These are phyloP conservation scores for Hoplias malabaricus DNA, from an alignment of 2,113 vertebrate genomes.

Conservation along the genomic window DNA sequence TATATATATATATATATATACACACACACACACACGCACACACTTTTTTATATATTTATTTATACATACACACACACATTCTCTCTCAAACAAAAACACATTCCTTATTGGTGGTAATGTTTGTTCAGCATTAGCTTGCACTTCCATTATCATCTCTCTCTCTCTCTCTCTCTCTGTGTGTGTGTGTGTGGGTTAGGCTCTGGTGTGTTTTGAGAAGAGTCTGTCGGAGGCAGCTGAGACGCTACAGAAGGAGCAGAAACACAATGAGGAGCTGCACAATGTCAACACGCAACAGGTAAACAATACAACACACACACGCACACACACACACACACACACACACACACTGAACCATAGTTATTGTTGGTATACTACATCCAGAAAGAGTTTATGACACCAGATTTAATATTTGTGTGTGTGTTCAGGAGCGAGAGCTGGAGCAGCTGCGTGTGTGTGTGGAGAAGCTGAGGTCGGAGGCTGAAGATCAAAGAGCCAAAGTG, in stretches of 20 bases:
- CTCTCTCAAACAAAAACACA: neutral
- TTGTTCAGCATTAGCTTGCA: neutral
- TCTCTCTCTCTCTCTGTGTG: too few relatives aligned
- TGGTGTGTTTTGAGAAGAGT: constrained; percentile 62
- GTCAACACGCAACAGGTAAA: constrained; percentile 68
- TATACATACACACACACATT: too few relatives aligned
- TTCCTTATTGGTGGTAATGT: neutral
- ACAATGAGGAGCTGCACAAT: constrained; percentile 53
- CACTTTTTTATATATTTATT: neutral
- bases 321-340: neutral
- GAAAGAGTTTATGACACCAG: neutral
- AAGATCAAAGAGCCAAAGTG: constrained; percentile 54
- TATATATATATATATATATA: neutral
- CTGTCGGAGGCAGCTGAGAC: constrained; percentile 66
- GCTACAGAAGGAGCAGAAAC: constrained; percentile 66
- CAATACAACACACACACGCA: neutral
- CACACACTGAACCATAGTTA: neutral
- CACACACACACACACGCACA: neutral
- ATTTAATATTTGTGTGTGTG: constrained; percentile 2
- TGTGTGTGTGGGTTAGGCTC: constrained; percentile 57
- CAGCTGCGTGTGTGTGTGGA: constrained; percentile 33
- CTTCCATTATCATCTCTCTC: too few relatives aligned
- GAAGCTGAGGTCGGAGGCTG: constrained; percentile 43
- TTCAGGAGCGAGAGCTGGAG: constrained; percentile 46
- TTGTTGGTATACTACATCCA: too few relatives aligned